These are phyloP conservation scores for Amazona vittata DNA, from an alignment of 2,113 vertebrate genomes.

Conservation along the genomic window DNA sequence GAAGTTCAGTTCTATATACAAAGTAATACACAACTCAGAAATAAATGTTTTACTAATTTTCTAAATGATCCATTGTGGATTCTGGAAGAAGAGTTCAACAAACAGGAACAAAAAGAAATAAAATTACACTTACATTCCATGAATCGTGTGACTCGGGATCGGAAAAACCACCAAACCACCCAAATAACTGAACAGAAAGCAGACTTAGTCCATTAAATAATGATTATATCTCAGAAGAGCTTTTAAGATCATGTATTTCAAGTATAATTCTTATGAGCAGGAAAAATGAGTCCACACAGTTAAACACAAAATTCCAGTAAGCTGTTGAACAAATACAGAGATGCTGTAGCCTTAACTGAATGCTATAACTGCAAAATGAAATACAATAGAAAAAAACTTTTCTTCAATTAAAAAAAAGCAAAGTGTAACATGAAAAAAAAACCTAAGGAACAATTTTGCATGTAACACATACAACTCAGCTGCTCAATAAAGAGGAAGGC, in stretches of 20 bases:
- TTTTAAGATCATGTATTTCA: background rate
- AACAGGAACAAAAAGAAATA: background rate
- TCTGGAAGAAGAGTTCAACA: background rate
- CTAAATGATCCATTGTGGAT: background rate
- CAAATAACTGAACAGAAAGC: background rate
- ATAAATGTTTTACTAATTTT: background rate
- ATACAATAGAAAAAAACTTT: background rate
- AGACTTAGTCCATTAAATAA: background rate
- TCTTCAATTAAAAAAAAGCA: background rate
- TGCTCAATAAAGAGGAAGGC: background rate
- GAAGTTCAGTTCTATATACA: background rate
- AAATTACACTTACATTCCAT: background rate
- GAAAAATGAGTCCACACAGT: background rate
- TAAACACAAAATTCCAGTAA: background rate
- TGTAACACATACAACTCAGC: background rate
- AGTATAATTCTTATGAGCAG: background rate
- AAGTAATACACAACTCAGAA: background rate
- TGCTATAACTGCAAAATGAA: background rate
- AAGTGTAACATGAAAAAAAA: background rate
- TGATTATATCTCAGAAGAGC: background rate
- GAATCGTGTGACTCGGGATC: background rate
- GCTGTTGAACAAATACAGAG: background rate
- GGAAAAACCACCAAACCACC: background rate
- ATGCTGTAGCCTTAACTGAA: background rate
- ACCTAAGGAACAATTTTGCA: background rate